Evolutionary conservation across 2,113 vertebrate species (phyloP), one percentile per base, ranked within the genome.

Genomic region (Anarrhichthys ocellatus): DNA sequence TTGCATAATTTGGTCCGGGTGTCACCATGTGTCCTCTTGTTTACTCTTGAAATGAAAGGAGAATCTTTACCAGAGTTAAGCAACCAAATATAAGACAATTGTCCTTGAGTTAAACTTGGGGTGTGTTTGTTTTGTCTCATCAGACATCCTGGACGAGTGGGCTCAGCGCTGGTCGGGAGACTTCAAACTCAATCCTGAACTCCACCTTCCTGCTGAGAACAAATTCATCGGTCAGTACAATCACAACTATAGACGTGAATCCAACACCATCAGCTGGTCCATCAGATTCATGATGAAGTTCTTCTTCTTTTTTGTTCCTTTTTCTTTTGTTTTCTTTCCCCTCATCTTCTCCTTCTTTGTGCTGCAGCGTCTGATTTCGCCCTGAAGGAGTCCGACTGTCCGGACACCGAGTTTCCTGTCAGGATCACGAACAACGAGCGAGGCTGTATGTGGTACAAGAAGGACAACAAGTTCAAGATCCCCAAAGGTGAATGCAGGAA

Each of bases 381-480:
- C 58, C 91, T 99, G 91, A 97, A 97, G 86, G 88, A 87, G 34
- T 92, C 97, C 0, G 97, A 98, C 93, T 96, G 96, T 75, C 95
- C 96, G 0, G 96, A 98, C 83, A 94, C 96, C 0, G 96, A 97
- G 73, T 97, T 97, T 84, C 98, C 98, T 0, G 94, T 96, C 75
- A 96, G 94, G 90, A 94, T 95, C 18, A 72, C 96, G 15, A 94
- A 94, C 87, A 95, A 84, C 2, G 88, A 96, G 2, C 94, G 95
- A 61, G 97, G 97, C 67, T 95, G 95, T 61, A 91, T 99, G 68
- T 99, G 98, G 98, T 99, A 97, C 93, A 97, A 96, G 93, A 99
- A 97, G 92, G 98, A 99, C 94, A 96, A 95, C 89, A 99, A 98
- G 94, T 99, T 99, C 92, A 98, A 97, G 93, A 98, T 98, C 85